Evolutionary conservation across 2,797 vertebrate species (phyloP).

Genomic region (Catamblyrhynchus diadema): DNA sequence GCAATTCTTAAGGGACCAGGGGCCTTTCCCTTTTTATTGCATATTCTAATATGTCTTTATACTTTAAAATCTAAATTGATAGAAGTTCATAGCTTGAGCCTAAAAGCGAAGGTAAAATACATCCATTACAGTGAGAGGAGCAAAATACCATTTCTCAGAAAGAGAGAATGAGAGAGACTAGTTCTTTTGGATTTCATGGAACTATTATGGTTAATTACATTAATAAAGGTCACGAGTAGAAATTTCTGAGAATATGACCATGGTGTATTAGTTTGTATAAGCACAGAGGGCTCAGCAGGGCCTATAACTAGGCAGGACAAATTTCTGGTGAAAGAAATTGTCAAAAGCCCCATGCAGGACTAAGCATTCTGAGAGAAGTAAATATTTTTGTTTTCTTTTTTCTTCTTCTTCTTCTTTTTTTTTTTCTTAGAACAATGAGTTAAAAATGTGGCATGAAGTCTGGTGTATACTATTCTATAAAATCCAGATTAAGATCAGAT

Average conservation of each 20-base stretch:
- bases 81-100: background rate
- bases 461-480: background rate
- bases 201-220: background rate
- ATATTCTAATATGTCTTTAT: background rate
- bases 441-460: background rate
- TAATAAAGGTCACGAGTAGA: background rate
- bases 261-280: background rate
- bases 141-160: background rate
- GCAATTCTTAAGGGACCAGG: background rate
- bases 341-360: background rate
- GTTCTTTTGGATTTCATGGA: background rate
- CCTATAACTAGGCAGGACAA: background rate
- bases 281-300: background rate
- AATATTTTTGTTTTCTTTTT: background rate
- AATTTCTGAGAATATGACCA: background rate
- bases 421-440: background rate
- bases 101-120: background rate
- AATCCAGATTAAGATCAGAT: background rate
- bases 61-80: background rate
- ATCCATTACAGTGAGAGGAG: background rate
- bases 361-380: background rate
- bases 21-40: background rate
- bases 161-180: background rate
- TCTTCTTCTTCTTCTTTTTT: rapidly evolving
- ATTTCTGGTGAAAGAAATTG: background rate